These are phyloP conservation scores for Oikopleura dioica DNA, from an alignment of 23 tunicate species.

Conservation along the genomic window DNA sequence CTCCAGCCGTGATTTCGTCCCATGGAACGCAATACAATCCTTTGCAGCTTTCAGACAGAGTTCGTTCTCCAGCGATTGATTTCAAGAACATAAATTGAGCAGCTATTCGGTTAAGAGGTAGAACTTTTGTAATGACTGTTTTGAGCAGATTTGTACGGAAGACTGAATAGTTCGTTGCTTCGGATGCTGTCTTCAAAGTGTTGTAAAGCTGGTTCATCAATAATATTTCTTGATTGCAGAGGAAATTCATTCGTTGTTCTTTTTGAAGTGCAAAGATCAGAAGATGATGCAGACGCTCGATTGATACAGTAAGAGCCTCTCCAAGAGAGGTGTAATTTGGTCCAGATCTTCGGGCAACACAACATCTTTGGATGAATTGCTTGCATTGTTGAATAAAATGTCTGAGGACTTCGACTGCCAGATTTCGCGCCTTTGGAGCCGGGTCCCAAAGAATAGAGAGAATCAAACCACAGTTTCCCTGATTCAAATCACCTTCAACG, in stretches of 20 bases:
- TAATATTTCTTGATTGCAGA: neutral
- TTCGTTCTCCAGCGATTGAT: slow-evolving; percentile 10
- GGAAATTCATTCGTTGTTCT: neutral
- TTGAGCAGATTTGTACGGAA: neutral
- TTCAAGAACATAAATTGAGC: neutral
- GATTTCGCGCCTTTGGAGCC: slow-evolving; percentile 12
- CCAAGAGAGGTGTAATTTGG: neutral
- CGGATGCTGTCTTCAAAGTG: neutral
- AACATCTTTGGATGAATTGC: neutral
- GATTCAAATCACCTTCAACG: neutral
- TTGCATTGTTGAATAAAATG: slow-evolving; percentile 13
- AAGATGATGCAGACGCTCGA: neutral
- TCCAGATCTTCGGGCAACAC: neutral
- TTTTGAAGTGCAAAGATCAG: slow-evolving; percentile 12
- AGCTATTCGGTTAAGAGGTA: neutral
- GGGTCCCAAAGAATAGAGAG: neutral
- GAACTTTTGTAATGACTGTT: neutral
- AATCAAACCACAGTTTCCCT: neutral
- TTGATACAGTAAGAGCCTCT: neutral
- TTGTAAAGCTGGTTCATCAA: neutral
- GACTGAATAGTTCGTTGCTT: neutral
- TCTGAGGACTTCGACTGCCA: slow-evolving; percentile 1
- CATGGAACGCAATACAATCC: neutral
- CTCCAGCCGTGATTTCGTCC: neutral
- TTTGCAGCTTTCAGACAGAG: neutral